Evolutionary conservation across 1,140 invertebrate genomes (phyloP).

Genomic region (Muscidifurax raptorellus): DNA sequence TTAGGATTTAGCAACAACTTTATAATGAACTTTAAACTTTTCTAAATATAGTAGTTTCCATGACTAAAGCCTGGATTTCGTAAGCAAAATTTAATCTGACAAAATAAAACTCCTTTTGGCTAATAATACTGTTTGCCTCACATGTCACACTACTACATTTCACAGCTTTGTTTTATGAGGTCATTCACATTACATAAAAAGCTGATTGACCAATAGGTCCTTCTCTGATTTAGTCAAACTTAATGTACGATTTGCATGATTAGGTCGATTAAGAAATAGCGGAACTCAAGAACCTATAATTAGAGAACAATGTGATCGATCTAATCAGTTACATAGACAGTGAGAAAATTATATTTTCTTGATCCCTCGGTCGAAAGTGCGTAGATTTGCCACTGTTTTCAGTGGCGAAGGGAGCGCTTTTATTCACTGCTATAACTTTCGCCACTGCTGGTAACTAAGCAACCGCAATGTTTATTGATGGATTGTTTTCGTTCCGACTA

Average conservation of each 20-base stretch:
- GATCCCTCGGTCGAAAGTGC: too few relatives aligned
- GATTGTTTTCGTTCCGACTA: too few relatives aligned
- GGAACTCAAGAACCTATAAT: background rate
- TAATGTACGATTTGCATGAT: constrained; percentile 22
- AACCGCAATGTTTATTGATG: too few relatives aligned
- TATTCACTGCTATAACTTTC: too few relatives aligned
- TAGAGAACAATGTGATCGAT: background rate
- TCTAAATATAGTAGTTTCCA: background rate
- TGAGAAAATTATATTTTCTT: background rate
- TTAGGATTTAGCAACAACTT: constrained; percentile 19
- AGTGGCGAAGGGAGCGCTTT: too few relatives aligned
- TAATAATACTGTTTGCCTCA: background rate
- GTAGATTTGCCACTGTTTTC: too few relatives aligned
- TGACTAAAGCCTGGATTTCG: background rate
- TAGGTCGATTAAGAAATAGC: background rate
- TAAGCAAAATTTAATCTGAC: background rate
- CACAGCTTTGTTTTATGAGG: too few relatives aligned
- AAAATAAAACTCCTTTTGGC: background rate
- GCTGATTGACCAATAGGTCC: background rate
- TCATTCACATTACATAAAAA: too few relatives aligned
- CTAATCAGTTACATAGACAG: background rate
- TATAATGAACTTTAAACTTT: constrained; percentile 9
- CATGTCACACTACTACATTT: too few relatives aligned
- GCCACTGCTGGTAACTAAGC: too few relatives aligned
- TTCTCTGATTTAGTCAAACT: background rate